These are phyloP conservation scores for Neostethus bicornis DNA, from an alignment of 2,797 vertebrate genomes.

Conservation along the genomic window DNA sequence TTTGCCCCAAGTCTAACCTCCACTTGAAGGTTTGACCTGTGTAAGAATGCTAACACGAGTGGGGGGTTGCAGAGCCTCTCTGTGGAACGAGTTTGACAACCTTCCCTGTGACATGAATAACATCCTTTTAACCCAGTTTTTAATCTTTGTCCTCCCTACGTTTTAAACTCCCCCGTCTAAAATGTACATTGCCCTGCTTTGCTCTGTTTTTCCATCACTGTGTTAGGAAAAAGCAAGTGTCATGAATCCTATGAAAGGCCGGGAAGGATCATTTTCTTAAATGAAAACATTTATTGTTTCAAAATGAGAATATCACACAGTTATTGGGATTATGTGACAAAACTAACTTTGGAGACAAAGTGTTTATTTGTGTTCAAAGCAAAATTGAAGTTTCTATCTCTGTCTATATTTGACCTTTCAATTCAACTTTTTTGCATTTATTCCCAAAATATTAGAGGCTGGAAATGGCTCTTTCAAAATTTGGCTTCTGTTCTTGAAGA, in stretches of 20 bases:
- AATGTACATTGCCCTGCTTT: conserved; percentile 24
- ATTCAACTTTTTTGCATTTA: conserved; percentile 4
- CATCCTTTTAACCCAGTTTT: conserved; percentile 64
- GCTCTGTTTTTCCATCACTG: conserved; percentile 14
- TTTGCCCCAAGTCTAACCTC: conserved; percentile 66
- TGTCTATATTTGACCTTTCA: background rate
- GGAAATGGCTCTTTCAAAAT: conserved; percentile 10
- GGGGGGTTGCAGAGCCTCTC: conserved; percentile 61
- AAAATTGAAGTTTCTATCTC: background rate
- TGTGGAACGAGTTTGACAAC: conserved; percentile 76
- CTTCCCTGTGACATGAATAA: conserved; percentile 54
- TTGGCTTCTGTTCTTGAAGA: too few species aligned
- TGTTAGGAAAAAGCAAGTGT: conserved; percentile 19
- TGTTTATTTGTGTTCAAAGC: background rate
- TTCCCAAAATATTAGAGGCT: conserved; percentile 7
- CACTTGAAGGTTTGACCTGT: conserved; percentile 58
- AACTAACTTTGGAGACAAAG: background rate
- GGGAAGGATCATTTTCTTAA: conserved; percentile 5
- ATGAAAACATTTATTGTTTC: background rate
- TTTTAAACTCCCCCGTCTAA: conserved; percentile 45
- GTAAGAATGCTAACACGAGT: conserved; percentile 69
- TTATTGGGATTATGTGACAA: background rate
- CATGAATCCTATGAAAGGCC: background rate
- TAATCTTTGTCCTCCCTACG: conserved; percentile 67
- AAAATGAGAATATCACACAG: conserved; percentile 1